phyloP scores from a whole-genome alignment of 2,888 invertebrate species.

The Encarsia formosa region DNA sequence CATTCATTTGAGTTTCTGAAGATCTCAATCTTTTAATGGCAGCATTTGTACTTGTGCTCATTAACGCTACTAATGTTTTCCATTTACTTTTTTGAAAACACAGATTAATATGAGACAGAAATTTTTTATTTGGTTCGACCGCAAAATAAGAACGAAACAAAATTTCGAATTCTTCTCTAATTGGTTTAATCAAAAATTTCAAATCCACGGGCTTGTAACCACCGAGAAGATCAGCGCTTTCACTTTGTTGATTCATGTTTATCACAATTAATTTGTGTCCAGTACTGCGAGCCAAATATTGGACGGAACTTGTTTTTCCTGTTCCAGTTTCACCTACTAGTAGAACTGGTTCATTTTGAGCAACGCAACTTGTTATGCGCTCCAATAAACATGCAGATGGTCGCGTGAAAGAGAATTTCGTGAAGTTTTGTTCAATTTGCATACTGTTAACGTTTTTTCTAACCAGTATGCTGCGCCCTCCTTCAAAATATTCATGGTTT shows the following conservation, averaged over 20 bases:
- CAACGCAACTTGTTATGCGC: conserved; percentile 79
- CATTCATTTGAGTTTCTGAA: conserved; percentile 15
- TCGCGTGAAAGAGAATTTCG: conserved; percentile 77
- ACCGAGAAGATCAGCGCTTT: conserved; percentile 92
- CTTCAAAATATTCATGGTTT: conserved; percentile 58
- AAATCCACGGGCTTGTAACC: conserved; percentile 96
- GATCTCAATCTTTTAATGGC: conserved; percentile 57
- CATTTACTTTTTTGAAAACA: conserved; percentile 73
- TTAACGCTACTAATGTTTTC: conserved; percentile 67
- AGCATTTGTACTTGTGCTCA: conserved; percentile 67
- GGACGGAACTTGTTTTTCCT: conserved; percentile 94
- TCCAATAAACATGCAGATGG: conserved; percentile 81
- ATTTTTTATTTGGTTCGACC: conserved; percentile 74
- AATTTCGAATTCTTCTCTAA: conserved; percentile 77
- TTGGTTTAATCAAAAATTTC: conserved; percentile 74
- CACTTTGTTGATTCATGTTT: conserved; percentile 99
- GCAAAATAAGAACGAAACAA: conserved; percentile 77
- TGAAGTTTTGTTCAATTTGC: conserved; percentile 48
- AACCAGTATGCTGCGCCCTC: conserved; percentile 62
- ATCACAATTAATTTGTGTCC: conserved; percentile 86
- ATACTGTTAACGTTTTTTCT: conserved; percentile 35
- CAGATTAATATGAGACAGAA: conserved; percentile 73
- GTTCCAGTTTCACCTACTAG: conserved; percentile 98
- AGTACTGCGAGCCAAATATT: conserved; percentile 80
- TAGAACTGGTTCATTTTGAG: conserved; percentile 81